Percentiles rank a stretch among this genome's conserved stretches.
phyloP scores from a whole-genome alignment of 2,113 vertebrate species.

The Herpailurus yagouaroundi region DNA sequence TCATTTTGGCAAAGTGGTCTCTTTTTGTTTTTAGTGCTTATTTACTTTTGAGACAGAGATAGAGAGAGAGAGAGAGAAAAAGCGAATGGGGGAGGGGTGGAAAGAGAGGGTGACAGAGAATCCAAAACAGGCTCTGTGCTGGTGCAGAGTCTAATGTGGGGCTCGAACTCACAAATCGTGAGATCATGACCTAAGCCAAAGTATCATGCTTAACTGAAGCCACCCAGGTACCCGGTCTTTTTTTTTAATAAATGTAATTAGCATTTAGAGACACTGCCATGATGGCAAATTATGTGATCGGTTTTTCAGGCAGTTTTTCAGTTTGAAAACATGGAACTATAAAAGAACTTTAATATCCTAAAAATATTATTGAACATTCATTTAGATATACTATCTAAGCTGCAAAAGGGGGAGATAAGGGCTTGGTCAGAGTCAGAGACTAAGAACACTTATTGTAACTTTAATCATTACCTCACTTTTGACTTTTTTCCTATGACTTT shows the following conservation, averaged over 20 bases:
- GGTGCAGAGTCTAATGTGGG: no score
- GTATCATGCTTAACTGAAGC: no score
- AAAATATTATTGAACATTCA: background rate
- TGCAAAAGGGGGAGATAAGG: background rate
- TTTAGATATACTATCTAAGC: background rate
- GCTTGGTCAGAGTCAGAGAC: background rate
- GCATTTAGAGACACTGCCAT: slow-evolving; percentile 34
- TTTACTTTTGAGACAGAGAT: no score
- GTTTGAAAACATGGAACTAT: slow-evolving; percentile 58
- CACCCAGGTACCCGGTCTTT: background rate
- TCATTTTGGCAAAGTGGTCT: slow-evolving; percentile 59
- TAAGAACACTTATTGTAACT: background rate
- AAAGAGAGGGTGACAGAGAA: no score
- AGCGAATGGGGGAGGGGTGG: no score
- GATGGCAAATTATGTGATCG: slow-evolving; percentile 24
- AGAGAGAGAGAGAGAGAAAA: no score
- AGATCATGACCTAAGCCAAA: no score
- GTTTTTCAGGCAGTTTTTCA: slow-evolving; percentile 56
- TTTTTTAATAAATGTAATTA: background rate
- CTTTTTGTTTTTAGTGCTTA: background rate
- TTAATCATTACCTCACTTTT: background rate
- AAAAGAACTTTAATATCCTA: slow-evolving; percentile 31
- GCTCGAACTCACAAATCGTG: no score
- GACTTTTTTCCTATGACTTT: background rate
- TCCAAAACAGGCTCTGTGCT: no score